Base-by-base conservation (phyloP, 2,888 invertebrate species). In the Gari tellinella region DNA sequence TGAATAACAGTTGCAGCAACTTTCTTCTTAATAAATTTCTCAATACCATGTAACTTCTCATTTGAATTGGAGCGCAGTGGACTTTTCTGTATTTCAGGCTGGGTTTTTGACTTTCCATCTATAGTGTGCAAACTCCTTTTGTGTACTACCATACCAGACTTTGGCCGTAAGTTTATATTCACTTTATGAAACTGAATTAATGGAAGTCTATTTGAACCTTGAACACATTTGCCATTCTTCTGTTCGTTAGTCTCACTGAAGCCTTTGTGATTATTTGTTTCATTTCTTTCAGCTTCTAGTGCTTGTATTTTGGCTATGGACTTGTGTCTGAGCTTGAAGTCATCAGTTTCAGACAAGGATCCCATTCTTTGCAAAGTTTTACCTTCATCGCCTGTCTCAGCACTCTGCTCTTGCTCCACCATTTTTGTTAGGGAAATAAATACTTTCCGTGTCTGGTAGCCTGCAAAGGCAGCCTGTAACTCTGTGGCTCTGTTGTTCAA, bases 381-480 rank as follows among this genome's bases (percentile, higher is more conserved):
- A n/a, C 40, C 43, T 14, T 23, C 8, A 14, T n/a, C 57, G 8
- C 21, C 15, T 5, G 19, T 26, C 38, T 45, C 31, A 0, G 52
- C 19, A 10, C 40, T 15, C 37, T 43, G 43, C 40, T 56, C 38
- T 21, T 61, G 41, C 51, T 63, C 67, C 2, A 70, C 70, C 21
- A 73, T n/a, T 43, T 70, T 70, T 23, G 78, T 46, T n/a, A 78
- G 55, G 17, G 78, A 70, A n/a, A 73, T 70, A 23, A 73, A 73
- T 10, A 73, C 70, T 41, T 66, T 73, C 52, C 78, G 62, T 2
- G 70, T 67, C 46, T 64, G 73, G 56, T 67, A 67, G 14, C 49
- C 78, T 17, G 78, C 62, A 78, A 78, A 73, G 8, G 78, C 78
- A 23, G 78, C 78, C 43, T 78, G 78, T 21, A 78, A 52, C 10